Conservation (phyloP, 1,140 invertebrate genomes). For the Eulimnadia texana region DNA sequence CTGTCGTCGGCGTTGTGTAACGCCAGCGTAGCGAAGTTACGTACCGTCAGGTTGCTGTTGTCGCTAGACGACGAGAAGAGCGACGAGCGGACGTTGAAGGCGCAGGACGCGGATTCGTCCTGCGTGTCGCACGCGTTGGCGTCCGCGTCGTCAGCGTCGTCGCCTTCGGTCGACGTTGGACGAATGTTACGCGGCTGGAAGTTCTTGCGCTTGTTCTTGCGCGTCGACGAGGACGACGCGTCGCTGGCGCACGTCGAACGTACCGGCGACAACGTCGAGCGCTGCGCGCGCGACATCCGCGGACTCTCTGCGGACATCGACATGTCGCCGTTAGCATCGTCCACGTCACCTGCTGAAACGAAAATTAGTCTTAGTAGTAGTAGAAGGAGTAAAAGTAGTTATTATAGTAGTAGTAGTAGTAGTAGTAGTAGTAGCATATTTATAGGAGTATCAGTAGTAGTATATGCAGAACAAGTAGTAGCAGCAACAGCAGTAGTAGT, state of each 20-base stretch:
- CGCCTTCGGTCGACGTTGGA: conserved; percentile 33
- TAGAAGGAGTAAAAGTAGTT: too few relatives aligned
- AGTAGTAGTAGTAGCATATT: too few relatives aligned
- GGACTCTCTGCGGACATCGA: not conserved
- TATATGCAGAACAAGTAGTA: too few relatives aligned
- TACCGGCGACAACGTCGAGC: not conserved
- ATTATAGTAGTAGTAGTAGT: too few relatives aligned
- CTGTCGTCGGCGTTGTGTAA: not conserved
- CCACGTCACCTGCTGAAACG: not conserved
- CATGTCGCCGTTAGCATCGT: not conserved
- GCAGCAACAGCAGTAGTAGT: too few relatives aligned
- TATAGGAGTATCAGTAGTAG: too few relatives aligned
- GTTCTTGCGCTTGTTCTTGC: conserved; percentile 46
- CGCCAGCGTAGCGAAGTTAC: not conserved
- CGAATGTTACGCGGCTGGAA: conserved; percentile 45
- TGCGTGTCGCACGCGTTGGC: conserved; percentile 2
- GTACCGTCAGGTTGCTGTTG: not conserved
- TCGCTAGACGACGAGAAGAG: not conserved
- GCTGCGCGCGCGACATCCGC: not conserved
- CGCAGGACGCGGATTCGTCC: not conserved
- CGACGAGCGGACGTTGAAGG: not conserved
- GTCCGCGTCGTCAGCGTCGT: conserved; percentile 23
- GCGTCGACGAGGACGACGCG: conserved; percentile 9
- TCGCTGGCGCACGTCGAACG: not conserved
- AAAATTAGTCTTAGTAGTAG: too few relatives aligned